Conservation (phyloP, 2,888 invertebrate species). For the Oscheius myriophilus region DNA sequence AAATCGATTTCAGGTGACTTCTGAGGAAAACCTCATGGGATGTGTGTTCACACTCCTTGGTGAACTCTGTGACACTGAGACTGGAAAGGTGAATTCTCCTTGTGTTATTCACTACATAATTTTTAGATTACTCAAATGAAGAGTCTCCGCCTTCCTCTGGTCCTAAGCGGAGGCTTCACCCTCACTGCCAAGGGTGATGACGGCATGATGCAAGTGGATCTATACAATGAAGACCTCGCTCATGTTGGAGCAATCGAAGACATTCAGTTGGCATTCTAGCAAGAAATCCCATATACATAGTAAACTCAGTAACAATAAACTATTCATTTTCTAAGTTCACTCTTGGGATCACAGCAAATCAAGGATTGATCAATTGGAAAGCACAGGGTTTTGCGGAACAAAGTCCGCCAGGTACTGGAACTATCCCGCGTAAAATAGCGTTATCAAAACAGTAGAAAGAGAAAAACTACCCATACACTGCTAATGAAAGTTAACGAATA, state of each 20-base stretch:
- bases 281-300: not conserved
- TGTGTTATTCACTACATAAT: no score
- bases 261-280: slow-evolving; percentile 1
- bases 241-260: slow-evolving; percentile 10
- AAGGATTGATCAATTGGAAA: not conserved
- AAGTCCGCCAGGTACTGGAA: not conserved
- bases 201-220: not conserved
- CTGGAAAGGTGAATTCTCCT: slow-evolving; percentile 6
- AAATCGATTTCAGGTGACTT: not conserved
- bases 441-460: not conserved
- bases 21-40: slow-evolving; percentile 1
- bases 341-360: slow-evolving; percentile 10
- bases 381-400: slow-evolving; percentile 8
- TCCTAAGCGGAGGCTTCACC: slow-evolving; percentile 8
- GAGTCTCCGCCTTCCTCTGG: not conserved
- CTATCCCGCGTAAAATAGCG: slow-evolving; percentile 13
- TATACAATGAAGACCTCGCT: slow-evolving; percentile 15
- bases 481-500: not conserved
- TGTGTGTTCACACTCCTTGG: slow-evolving; percentile 4
- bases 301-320: not conserved
- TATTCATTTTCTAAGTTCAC: not conserved
- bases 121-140: slow-evolving; percentile 6
- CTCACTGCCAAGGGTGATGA: slow-evolving; percentile 3
- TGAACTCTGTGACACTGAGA: slow-evolving; percentile 21
- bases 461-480: slow-evolving; percentile 1